Evolutionary conservation across 2,113 vertebrate species (phyloP), one percentile per base, ranked within the genome.

Genomic region (Pelusios castaneus): DNA sequence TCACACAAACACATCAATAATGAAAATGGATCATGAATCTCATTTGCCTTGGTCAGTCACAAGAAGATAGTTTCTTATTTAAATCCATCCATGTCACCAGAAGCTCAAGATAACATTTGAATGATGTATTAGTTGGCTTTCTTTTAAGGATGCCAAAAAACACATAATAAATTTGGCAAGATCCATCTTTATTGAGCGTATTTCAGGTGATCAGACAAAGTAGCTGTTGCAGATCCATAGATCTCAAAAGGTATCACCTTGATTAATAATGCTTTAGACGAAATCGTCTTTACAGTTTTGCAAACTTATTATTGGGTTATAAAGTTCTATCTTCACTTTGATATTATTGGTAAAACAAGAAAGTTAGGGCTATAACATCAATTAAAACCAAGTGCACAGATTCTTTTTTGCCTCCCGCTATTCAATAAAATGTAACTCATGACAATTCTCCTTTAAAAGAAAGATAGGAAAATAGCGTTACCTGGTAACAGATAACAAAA

Each of bases 321-420:
- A 92, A 93, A 94, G 90, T 55, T 87, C 47, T 91, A 45, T 52
- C 43, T 58, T 88, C 8, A 25, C 77, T 95, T 96, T 87, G 87
- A 92, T 93, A 97, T 90, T 93, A 94, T 73, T 92, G 84, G 89
- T 6, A 94, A 85, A 89, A 91, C 85, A 34, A 93, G 70, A 92
- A 89, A 67, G 9, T 54, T n/a, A 75, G 38, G 25, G 34, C 43
- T 60, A 85, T 77, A 95, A 95, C 94, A 96, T 96, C 95, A 96
- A 96, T 97, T 94, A 86, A 90, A 96, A 84, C 84, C 82, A 91
- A 92, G 94, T 93, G 92, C 19, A 17, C 60, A 47, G 34, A 45
- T 41, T 73, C 54, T 79, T 89, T 79, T 49, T 90, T 84, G 54
- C 58, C 85, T 85, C 85, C 55, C 63, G 24, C 1, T 14, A 54